phyloP scores from a whole-genome alignment of 2,888 invertebrate species.

The Pachycephus smyrnensis region DNA sequence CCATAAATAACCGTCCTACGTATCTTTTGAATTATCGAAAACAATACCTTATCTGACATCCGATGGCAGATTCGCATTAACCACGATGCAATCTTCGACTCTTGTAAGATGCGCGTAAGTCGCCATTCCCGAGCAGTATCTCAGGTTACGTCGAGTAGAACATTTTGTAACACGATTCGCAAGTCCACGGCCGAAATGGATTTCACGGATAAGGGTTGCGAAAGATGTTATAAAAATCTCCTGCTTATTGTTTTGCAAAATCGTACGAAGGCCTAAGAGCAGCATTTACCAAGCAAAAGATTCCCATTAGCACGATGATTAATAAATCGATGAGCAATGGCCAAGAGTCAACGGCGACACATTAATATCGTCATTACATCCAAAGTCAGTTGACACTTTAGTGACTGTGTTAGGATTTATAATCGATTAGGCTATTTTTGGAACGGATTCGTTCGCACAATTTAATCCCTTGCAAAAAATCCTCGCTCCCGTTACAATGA shows the following conservation, averaged over 20 bases:
- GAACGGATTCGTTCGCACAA: neutral
- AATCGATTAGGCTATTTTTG: neutral
- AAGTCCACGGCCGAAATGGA: neutral
- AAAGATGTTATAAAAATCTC: neutral
- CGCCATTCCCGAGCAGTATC: neutral
- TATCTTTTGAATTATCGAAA: neutral
- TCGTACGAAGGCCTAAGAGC: neutral
- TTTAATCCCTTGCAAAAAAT: neutral
- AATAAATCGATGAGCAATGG: neutral
- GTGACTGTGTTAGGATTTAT: neutral
- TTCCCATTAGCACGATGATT: neutral
- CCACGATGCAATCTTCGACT: neutral
- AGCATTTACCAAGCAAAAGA: neutral
- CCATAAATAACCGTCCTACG: neutral
- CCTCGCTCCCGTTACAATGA: neutral
- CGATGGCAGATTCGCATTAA: neutral
- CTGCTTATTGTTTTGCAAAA: neutral
- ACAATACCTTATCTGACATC: neutral
- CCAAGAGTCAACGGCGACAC: neutral
- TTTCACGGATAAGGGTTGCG: neutral
- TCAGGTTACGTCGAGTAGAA: neutral
- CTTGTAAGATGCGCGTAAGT: neutral
- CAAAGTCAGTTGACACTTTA: neutral
- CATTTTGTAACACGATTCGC: neutral
- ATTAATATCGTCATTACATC: neutral